Conservation (phyloP, 2,888 invertebrate species). For the Ephialtes manifestator region DNA sequence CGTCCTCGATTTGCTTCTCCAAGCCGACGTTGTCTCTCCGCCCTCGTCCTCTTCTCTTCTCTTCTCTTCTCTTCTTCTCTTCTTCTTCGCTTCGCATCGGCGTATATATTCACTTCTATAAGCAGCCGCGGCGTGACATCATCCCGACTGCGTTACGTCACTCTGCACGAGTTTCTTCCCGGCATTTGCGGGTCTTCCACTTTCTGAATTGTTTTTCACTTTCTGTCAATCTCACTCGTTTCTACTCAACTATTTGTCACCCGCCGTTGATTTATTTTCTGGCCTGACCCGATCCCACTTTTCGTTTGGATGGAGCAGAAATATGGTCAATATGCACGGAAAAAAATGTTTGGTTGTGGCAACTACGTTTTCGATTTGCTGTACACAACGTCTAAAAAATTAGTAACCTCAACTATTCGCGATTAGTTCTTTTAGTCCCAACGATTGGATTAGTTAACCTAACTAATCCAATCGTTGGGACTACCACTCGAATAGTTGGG, state of each 20-base stretch:
- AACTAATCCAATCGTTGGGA: too few relatives aligned
- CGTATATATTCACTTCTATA: constrained; percentile 42
- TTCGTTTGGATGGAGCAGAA: not conserved
- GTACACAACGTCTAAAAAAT: too few relatives aligned
- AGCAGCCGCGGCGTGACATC: constrained; percentile 57
- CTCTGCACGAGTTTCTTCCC: constrained; percentile 41
- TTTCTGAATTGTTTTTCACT: constrained; percentile 31
- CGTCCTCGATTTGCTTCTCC: constrained; percentile 49
- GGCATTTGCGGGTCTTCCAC: not conserved
- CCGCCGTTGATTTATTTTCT: not conserved
- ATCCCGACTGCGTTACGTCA: constrained; percentile 62
- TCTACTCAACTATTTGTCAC: constrained; percentile 37
- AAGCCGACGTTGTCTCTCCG: constrained; percentile 37
- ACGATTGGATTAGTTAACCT: too few relatives aligned
- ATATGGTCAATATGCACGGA: not conserved
- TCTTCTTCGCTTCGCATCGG: not conserved
- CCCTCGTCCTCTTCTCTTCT: not conserved
- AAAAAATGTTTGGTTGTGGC: too few relatives aligned
- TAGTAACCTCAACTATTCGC: too few relatives aligned
- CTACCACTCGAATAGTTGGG: too few relatives aligned
- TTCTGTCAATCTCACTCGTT: constrained; percentile 19
- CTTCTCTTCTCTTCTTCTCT: not conserved
- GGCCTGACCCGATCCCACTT: not conserved
- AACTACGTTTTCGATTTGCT: too few relatives aligned
- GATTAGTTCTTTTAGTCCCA: too few relatives aligned